Conservation (phyloP, 2,113 vertebrate genomes). For the Grammomys surdaster region DNA sequence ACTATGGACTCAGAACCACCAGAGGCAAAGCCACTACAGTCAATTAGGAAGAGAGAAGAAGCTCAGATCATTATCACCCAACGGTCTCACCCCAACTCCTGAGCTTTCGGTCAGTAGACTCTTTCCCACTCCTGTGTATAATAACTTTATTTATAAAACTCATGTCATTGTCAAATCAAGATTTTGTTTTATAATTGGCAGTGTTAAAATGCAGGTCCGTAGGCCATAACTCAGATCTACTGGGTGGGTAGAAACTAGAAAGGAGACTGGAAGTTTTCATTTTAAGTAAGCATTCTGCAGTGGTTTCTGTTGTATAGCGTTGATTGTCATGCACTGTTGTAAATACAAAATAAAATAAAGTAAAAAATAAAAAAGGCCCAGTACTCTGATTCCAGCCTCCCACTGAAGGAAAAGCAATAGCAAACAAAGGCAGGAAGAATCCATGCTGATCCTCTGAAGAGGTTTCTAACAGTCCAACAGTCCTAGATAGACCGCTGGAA, state of each 20-base stretch:
- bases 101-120: background rate
- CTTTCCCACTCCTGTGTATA: background rate
- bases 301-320: background rate
- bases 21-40: background rate
- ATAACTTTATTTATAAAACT: background rate
- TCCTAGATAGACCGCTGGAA: background rate
- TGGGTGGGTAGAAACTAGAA: background rate
- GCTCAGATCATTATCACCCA: background rate
- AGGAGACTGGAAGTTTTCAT: background rate
- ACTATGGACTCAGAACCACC: background rate
- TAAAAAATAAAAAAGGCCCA: background rate
- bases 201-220: background rate
- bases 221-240: background rate
- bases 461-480: background rate
- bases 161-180: background rate
- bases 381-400: background rate
- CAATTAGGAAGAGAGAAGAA: background rate
- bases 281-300: background rate
- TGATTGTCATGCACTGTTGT: background rate
- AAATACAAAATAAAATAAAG: background rate
- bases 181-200: constrained; percentile 17
- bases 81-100: background rate
- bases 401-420: background rate
- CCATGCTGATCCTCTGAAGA: background rate
- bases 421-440: background rate